Evolutionary conservation across 1,140 invertebrate species (phyloP).

Genomic region (Carcinoscorpius rotundicauda): DNA sequence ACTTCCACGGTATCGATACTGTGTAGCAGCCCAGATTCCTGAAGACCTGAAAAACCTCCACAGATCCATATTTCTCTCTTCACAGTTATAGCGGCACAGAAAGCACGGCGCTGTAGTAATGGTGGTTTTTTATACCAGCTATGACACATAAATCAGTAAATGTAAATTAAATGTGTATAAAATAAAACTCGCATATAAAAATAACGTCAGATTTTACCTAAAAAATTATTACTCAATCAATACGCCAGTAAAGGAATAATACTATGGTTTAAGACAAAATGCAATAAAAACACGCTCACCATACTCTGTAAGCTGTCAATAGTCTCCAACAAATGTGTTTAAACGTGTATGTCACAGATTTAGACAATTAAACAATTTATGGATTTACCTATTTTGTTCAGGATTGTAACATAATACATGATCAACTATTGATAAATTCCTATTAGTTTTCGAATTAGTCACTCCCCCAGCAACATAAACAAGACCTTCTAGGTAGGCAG

Average conservation of each 20-base stretch:
- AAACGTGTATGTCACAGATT: neutral
- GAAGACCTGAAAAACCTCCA: constrained; percentile 8
- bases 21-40: constrained; percentile 5
- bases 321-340: neutral
- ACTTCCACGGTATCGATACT: constrained; percentile 13
- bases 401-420: constrained; percentile 6
- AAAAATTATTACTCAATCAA: too few relatives aligned
- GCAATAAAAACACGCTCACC: too few relatives aligned
- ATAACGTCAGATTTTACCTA: too few relatives aligned
- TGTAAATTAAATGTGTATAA: neutral
- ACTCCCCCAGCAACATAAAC: too few relatives aligned
- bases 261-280: too few relatives aligned
- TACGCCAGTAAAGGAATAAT: too few relatives aligned
- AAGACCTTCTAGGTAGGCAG: too few relatives aligned
- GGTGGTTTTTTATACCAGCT: constrained; percentile 9
- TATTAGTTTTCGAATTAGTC: neutral
- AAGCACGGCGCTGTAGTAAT: constrained; percentile 10
- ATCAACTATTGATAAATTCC: constrained; percentile 7
- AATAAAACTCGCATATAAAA: too few relatives aligned
- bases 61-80: constrained; percentile 14
- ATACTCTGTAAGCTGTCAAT: neutral
- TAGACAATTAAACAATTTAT: neutral
- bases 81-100: constrained; percentile 2
- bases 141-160: neutral
- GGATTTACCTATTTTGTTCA: constrained; percentile 8